Conservation (phyloP, 1,140 invertebrate genomes). For the Mamestra configurata region DNA sequence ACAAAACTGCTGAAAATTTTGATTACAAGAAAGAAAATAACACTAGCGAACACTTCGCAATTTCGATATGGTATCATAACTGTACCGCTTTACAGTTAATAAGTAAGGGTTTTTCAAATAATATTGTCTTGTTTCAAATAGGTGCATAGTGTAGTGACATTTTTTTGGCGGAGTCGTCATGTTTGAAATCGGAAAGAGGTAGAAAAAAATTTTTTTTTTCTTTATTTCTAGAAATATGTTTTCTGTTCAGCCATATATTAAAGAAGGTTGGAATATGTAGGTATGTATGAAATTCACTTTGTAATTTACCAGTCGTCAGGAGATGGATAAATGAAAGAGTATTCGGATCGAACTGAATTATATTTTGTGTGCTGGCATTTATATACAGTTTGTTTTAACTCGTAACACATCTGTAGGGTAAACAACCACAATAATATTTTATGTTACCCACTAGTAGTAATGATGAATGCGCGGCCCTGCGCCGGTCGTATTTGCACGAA, state of each 20-base stretch:
- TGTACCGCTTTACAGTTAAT: slow-evolving; percentile 58
- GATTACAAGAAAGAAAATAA: slow-evolving; percentile 67
- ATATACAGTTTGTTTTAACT: too few species aligned
- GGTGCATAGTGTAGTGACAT: slow-evolving; percentile 73
- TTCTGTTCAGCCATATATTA: background rate
- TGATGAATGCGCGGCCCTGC: too few species aligned
- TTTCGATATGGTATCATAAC: slow-evolving; percentile 81
- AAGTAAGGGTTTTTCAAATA: slow-evolving; percentile 62
- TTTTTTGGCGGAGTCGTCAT: slow-evolving; percentile 54
- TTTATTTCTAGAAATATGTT: background rate
- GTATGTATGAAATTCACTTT: too few species aligned
- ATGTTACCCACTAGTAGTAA: too few species aligned
- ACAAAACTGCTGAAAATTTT: slow-evolving; percentile 71
- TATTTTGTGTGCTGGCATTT: too few species aligned
- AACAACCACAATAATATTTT: too few species aligned
- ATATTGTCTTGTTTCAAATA: slow-evolving; percentile 56
- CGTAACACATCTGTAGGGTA: too few species aligned
- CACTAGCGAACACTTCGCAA: slow-evolving; percentile 74
- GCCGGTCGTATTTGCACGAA: too few species aligned
- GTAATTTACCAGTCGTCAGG: too few species aligned
- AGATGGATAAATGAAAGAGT: too few species aligned
- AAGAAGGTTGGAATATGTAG: background rate
- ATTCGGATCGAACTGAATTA: too few species aligned
- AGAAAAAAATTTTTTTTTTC: background rate
- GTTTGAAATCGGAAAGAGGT: slow-evolving; percentile 17